Conservation (phyloP, 2,888 invertebrate species). For the Plebejus argus region DNA sequence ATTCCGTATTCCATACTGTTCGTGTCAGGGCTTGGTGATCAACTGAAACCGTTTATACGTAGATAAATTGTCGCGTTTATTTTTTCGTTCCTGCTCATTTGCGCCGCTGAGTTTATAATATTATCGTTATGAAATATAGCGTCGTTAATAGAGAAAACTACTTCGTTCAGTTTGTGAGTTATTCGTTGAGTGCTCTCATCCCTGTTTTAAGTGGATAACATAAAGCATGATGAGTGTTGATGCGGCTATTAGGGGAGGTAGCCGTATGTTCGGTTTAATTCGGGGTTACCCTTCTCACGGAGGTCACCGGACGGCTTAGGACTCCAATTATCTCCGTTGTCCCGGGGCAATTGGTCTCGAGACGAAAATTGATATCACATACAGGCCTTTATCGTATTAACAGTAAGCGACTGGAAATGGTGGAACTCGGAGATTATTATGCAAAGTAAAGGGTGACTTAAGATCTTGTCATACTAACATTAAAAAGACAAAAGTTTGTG, state of each 20-base stretch:
- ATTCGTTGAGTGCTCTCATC: neutral
- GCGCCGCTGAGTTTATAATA: neutral
- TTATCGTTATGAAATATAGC: neutral
- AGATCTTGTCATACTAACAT: neutral
- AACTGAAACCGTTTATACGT: neutral
- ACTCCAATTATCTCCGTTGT: slow-evolving; percentile 1
- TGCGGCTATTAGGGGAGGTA: neutral
- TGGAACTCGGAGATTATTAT: neutral
- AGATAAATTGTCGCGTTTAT: neutral
- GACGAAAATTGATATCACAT: slow-evolving; percentile 11
- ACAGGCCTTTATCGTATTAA: neutral
- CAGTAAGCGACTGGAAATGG: neutral
- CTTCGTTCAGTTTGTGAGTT: neutral
- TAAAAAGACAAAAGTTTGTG: too few species aligned
- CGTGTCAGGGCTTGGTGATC: slow-evolving; percentile 8
- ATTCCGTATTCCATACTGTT: neutral
- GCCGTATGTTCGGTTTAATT: neutral
- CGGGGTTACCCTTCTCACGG: neutral
- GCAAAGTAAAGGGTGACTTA: neutral
- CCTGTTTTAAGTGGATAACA: neutral
- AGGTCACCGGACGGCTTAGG: neutral
- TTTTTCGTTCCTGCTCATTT: neutral
- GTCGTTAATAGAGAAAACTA: neutral
- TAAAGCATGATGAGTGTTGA: slow-evolving; percentile 3
- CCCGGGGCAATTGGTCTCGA: neutral